Percentiles rank a stretch among this genome's conserved stretches.
phyloP scores from a whole-genome alignment of 1,140 invertebrate genomes.

The Drosophila mayri region DNA sequence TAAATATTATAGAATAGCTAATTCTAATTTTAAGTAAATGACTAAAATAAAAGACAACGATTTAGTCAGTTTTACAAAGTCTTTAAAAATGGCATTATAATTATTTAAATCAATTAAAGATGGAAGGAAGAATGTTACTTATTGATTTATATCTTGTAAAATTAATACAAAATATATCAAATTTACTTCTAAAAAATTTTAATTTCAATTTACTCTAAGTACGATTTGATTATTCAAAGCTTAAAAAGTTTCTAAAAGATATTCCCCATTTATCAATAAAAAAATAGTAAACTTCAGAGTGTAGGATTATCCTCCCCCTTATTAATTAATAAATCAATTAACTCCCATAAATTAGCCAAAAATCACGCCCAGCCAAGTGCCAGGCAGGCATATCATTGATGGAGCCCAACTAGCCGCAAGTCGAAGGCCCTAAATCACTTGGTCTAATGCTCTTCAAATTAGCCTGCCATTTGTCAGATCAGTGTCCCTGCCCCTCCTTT shows the following conservation, averaged over 20 bases:
- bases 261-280: not conserved
- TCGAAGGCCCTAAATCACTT: constrained; percentile 65
- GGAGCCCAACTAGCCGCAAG: constrained; percentile 33
- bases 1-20: no score
- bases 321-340: constrained; percentile 4
- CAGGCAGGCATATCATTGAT: constrained; percentile 47
- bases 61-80: no score
- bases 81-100: no score
- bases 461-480: constrained; percentile 60
- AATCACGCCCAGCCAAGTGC: constrained; percentile 26
- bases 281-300: no score
- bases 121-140: no score
- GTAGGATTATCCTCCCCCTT: not conserved
- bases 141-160: no score
- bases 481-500: constrained; percentile 5
- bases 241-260: not conserved
- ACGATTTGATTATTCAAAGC: not conserved
- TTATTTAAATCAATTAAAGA: no score
- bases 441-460: constrained; percentile 71
- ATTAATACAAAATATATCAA: no score
- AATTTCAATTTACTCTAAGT: no score
- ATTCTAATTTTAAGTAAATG: no score
- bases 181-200: no score
- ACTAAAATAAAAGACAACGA: no score
- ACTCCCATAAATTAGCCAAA: constrained; percentile 20